phyloP scores from a whole-genome alignment of 2,888 invertebrate genomes.

The Noctua comes region DNA sequence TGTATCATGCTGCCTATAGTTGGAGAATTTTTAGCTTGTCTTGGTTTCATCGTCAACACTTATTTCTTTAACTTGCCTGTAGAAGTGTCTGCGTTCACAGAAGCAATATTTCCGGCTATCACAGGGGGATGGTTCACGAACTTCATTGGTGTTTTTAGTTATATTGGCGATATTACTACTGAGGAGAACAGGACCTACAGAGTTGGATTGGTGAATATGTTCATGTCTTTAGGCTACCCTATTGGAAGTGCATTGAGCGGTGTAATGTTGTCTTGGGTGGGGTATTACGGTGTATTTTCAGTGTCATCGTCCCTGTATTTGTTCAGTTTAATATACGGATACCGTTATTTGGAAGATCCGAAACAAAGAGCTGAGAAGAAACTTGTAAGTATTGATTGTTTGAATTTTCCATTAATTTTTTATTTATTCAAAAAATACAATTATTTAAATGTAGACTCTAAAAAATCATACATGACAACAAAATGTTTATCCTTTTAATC shows the following conservation, averaged over 20 bases:
- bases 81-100: constrained; percentile 94
- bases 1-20: constrained; percentile 95
- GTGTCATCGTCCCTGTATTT: constrained; percentile 93
- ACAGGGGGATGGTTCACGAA: constrained; percentile 97
- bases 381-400: constrained; percentile 71
- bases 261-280: constrained; percentile 92
- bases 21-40: constrained; percentile 94
- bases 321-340: constrained; percentile 93
- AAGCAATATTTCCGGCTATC: constrained; percentile 94
- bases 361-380: constrained; percentile 74
- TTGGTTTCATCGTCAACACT: constrained; percentile 94
- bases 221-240: constrained; percentile 96
- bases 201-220: constrained; percentile 96
- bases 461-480: neutral
- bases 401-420: neutral
- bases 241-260: constrained; percentile 97
- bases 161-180: constrained; percentile 96
- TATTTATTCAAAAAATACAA: neutral
- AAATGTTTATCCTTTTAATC: neutral
- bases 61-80: constrained; percentile 95
- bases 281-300: constrained; percentile 95
- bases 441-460: neutral
- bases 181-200: constrained; percentile 95
- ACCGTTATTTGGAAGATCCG: constrained; percentile 92
- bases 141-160: constrained; percentile 96